phyloP scores from a whole-genome alignment of 2,797 vertebrate genomes.

The Chiloscyllium punctatum region DNA sequence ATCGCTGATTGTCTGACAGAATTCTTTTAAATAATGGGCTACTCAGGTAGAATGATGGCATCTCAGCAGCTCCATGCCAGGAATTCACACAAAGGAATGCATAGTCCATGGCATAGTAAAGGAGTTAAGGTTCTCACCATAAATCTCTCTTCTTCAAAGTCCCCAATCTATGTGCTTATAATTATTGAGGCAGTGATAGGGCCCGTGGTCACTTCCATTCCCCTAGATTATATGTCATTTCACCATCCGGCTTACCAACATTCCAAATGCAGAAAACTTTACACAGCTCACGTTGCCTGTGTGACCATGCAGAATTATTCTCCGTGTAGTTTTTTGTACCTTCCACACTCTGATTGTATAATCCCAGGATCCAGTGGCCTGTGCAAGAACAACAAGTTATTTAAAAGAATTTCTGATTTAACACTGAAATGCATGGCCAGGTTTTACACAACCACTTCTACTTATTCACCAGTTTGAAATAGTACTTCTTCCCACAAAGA shows the following conservation, averaged over 20 bases:
- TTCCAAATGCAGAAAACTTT: constrained; percentile 45
- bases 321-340: constrained; percentile 23
- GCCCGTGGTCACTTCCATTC: background rate
- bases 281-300: constrained; percentile 46
- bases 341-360: constrained; percentile 49
- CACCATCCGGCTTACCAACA: constrained; percentile 42
- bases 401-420: background rate
- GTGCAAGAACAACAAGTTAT: background rate
- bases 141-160: background rate
- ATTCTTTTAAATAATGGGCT: too few species aligned
- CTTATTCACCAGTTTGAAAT: background rate
- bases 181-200: background rate
- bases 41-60: too few species aligned
- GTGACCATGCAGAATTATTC: constrained; percentile 44
- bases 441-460: background rate
- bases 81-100: background rate
- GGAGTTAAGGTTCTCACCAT: background rate
- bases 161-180: background rate
- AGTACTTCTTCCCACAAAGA: background rate
- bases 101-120: background rate
- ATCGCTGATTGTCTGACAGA: too few species aligned
- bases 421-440: background rate
- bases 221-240: background rate
- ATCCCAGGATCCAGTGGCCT: constrained; percentile 58
- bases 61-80: background rate